Percentiles rank a stretch among this genome's conserved stretches.
Conservation (phyloP, 2,113 vertebrate genomes). For the Malurus alboscapulatus region DNA sequence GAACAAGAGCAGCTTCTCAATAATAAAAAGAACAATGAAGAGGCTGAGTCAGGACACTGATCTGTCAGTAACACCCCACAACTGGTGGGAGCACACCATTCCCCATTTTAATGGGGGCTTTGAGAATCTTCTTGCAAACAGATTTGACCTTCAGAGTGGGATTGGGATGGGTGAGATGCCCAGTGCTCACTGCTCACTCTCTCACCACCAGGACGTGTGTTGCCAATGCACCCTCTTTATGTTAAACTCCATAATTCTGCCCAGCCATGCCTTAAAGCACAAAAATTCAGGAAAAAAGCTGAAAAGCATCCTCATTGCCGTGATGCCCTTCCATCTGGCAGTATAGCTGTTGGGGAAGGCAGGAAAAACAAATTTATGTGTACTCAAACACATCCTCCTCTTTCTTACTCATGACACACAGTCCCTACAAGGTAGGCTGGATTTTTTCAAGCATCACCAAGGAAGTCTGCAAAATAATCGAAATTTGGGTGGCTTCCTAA, state of each 20-base stretch:
- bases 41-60: background rate
- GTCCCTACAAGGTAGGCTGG: background rate
- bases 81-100: fast-evolving
- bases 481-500: background rate
- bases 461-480: background rate
- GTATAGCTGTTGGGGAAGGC: background rate
- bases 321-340: background rate
- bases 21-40: background rate
- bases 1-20: fast-evolving
- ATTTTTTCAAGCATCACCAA: background rate
- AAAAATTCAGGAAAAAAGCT: background rate
- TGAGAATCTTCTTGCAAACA: background rate
- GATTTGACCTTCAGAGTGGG: background rate
- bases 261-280: background rate
- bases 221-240: background rate
- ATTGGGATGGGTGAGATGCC: background rate
- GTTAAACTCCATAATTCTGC: background rate
- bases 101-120: background rate
- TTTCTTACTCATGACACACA: background rate
- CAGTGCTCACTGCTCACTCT: background rate
- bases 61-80: background rate
- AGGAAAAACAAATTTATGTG: background rate
- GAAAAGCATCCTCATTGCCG: background rate
- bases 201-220: fast-evolving
- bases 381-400: background rate